These are phyloP conservation scores for Prunella strophiata DNA, from an alignment of 2,797 vertebrate genomes.

Conservation along the genomic window DNA sequence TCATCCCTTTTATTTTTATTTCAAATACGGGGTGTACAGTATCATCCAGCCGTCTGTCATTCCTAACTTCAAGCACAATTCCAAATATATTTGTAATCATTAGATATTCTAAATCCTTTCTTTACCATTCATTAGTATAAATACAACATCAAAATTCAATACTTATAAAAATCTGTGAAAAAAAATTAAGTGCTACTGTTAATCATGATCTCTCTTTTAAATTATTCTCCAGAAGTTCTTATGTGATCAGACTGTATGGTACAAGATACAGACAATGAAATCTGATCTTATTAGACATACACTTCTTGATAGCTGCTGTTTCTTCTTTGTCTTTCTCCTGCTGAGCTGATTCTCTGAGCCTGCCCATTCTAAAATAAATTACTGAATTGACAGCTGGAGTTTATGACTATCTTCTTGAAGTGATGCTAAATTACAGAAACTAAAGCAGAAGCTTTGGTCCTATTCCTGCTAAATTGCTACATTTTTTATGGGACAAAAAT, in stretches of 20 bases:
- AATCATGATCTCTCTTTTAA: conserved; percentile 20
- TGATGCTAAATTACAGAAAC: not conserved
- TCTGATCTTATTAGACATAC: conserved; percentile 45
- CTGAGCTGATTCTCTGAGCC: not conserved
- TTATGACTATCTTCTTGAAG: conserved; percentile 24
- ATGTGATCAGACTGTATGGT: conserved; percentile 17
- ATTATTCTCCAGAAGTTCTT: conserved; percentile 34
- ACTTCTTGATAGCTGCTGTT: conserved; percentile 54
- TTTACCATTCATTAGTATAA: conserved; percentile 59
- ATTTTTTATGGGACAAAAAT: not conserved
- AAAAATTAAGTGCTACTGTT: not conserved
- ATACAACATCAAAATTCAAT: conserved; percentile 51
- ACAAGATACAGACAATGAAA: conserved; percentile 1
- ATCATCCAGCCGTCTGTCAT: conserved; percentile 68
- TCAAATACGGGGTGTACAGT: conserved; percentile 73
- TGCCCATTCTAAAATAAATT: conserved; percentile 4
- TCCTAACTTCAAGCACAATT: conserved; percentile 69
- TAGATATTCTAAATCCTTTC: conserved; percentile 55
- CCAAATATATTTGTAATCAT: conserved; percentile 62
- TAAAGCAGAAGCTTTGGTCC: not conserved
- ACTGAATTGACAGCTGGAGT: conserved; percentile 8
- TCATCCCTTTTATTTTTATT: conserved; percentile 80
- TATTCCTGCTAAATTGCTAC: not conserved
- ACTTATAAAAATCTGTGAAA: conserved; percentile 40
- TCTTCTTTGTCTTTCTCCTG: conserved; percentile 48